Evolutionary conservation across 2,888 invertebrate species (phyloP), one percentile per base, ranked within the genome.

Genomic region (Azorinus chamasolen): DNA sequence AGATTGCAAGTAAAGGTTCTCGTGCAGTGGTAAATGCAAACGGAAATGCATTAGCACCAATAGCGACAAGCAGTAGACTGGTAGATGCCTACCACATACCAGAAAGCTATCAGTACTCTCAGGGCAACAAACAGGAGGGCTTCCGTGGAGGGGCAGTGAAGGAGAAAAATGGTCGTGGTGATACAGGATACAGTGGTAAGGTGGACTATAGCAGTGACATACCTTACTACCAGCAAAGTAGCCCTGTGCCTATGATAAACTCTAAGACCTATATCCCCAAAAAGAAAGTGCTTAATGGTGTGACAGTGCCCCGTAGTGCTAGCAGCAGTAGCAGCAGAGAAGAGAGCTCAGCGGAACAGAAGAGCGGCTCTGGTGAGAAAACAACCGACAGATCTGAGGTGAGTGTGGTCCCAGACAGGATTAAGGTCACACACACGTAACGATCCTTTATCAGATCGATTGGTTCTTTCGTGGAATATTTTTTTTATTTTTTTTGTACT

Each of bases 261-360:
- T 10, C 32, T 6, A 32, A 32, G 32, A 32, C 32, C 32, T 10
- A 32, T 32, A 10, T 32, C 32, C 32, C 32, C 16, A 45, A 41
- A 22, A 66, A 55, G 14, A 66, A 62, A 37, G 20, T 51, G 1
- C 37, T 22, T 4, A 37, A 50, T 37, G 43, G 58, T 20, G 24
- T n/a, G 12, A 39, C 43, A 14, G 39, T 41, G 14, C 77, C 69
- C 2, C 54, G 74, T 10, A 83, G 78, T 70, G 74, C 70, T 24
- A 84, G 81, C 39, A 81, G 82, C 46, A 77, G 83, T 22, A 83
- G 75, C 39, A 82, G 83, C 58, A 54, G 75, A 3, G 81, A 83
- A 37, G 84, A 85, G 54, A 70, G 58, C 32, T 72, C 65, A 18
- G 59, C 70, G 20, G 43, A 69, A 41, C 58, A 62, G 53, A 51